Base-by-base conservation (phyloP, 1,140 invertebrate species). In the Adelges cooleyi region DNA sequence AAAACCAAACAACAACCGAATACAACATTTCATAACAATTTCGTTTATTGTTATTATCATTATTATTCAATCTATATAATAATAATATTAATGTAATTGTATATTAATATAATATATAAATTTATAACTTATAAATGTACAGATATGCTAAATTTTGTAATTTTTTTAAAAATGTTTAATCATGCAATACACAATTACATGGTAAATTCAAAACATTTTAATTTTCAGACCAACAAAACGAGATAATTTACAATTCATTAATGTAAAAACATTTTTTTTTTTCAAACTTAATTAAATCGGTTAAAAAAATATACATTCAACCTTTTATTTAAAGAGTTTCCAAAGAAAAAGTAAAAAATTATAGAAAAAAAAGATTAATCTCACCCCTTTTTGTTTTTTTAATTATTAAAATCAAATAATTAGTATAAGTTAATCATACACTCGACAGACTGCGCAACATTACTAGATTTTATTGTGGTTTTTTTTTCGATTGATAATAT, bases 261-360 rank as follows among this genome's bases (percentile, higher is more conserved):
- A 33, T 11, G 20, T 48, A 46, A 62, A 62, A 44, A 59, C 42
- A 17, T 27, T 15, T 62, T 33, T n/a, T n/a, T n/a, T n/a, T n/a
- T n/a, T n/a, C n/a, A n/a, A n/a, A n/a, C n/a, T n/a, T n/a, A n/a
- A n/a, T n/a, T 18, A 46, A 20, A 18, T 46, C 20, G 25, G 40
- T 25, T 48, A 62, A 62, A 62, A 62, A 62, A 62, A 62, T 46
- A 33, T 62, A 46, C 22, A 59, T 59, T 46, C n/a, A 56, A 42
- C 25, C n/a, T 4, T 48, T 17, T n/a, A 62, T 62, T 59, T 15
- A 46, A 48, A 62, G 56, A 40, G n/a, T 48, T 25, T 15, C 1
- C 23, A 44, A 46, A 59, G 2, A 38, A 25, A 59, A 11, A n/a
- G n/a, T n/a, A n/a, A 38, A 38, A 13, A 38, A 38, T 8, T 38